Conservation (phyloP, 2,888 invertebrate species). For the Bugulina stolonifera region DNA sequence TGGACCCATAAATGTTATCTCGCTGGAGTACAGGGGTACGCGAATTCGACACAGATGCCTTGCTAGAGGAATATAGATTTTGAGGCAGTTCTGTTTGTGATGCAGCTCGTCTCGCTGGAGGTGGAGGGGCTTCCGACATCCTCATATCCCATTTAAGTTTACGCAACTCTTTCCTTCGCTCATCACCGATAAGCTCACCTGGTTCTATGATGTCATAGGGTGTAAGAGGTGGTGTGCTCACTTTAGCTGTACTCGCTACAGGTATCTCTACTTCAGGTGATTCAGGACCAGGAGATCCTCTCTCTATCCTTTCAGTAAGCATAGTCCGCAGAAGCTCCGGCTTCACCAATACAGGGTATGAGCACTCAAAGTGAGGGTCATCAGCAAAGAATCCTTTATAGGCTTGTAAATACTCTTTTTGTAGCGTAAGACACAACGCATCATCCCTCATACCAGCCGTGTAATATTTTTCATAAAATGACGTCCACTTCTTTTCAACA, state of each 20-base stretch:
- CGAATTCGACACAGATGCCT: too few relatives aligned
- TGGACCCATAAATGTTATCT: not conserved
- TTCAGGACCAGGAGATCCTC: not conserved
- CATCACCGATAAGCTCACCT: not conserved
- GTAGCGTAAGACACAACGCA: not conserved
- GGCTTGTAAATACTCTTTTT: constrained; percentile 16
- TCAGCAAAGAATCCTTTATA: constrained; percentile 19
- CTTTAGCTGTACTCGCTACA: not conserved
- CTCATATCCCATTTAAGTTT: not conserved
- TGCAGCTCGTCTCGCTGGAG: not conserved
- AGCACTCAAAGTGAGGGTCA: not conserved
- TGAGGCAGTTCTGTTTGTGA: too few relatives aligned
- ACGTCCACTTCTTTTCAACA: constrained; percentile 15
- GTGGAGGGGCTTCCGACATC: not conserved
- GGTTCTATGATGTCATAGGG: constrained; percentile 1
- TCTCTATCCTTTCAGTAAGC: constrained; percentile 1
- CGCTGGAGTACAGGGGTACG: not conserved
- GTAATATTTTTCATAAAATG: constrained; percentile 5
- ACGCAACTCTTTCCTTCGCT: not conserved
- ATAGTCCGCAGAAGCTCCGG: not conserved
- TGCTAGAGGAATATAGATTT: too few relatives aligned
- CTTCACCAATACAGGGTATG: not conserved
- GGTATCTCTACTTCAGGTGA: not conserved
- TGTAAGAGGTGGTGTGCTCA: not conserved
- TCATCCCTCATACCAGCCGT: not conserved